These are phyloP conservation scores for Brachystomella parvula DNA, from an alignment of 1,140 invertebrate species.

Conservation along the genomic window DNA sequence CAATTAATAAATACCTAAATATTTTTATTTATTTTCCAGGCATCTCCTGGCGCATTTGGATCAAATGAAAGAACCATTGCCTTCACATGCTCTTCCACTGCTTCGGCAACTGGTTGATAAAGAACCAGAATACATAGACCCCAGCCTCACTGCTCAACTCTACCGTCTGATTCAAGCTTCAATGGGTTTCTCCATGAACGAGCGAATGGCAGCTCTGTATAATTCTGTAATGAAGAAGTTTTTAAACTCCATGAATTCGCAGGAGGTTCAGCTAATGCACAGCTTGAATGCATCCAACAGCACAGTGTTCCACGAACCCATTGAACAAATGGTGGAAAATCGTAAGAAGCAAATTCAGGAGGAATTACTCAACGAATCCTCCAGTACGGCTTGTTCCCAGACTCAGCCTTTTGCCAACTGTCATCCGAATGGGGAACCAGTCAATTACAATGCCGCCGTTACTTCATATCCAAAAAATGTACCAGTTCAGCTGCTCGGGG, in stretches of 20 bases:
- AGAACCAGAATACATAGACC: not conserved
- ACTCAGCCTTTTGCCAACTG: not conserved
- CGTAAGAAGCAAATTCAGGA: not conserved
- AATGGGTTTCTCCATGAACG: not conserved
- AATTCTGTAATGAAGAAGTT: not conserved
- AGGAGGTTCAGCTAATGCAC: not conserved
- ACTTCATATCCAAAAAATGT: no score
- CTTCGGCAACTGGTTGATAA: not conserved
- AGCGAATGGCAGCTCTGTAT: not conserved
- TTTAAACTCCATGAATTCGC: not conserved
- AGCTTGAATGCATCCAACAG: not conserved
- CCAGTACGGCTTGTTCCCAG: not conserved
- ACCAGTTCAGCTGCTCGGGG: no score
- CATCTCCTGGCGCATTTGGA: not conserved
- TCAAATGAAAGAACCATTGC: not conserved
- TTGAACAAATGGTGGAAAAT: not conserved
- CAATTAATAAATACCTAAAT: not conserved
- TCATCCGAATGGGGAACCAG: not conserved
- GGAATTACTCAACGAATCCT: not conserved
- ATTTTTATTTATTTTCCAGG: not conserved
- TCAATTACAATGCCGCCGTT: not conserved
- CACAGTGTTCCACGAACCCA: not conserved
- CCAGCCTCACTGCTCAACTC: not conserved
- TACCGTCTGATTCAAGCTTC: not conserved
- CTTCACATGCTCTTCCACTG: not conserved